phyloP scores from a whole-genome alignment of 2,888 invertebrate genomes.

The Blastobasis adustella region DNA sequence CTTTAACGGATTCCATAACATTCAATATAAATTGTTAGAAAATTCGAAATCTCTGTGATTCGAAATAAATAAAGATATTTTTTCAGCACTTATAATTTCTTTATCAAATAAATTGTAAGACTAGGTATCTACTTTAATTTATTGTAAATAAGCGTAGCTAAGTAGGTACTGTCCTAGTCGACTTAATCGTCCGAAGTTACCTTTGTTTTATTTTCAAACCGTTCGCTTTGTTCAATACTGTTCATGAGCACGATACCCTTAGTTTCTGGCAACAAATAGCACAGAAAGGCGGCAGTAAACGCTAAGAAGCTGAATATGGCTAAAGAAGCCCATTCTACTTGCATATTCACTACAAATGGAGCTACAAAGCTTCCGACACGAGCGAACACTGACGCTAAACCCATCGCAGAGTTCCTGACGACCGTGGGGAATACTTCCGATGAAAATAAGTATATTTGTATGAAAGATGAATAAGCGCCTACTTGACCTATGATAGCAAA shows the following conservation, averaged over 20 bases:
- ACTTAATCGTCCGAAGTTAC: too few relatives aligned
- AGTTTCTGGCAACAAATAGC: conserved; percentile 56
- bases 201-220: conserved; percentile 2
- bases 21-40: conserved; percentile 67
- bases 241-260: conserved; percentile 51
- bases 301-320: conserved; percentile 49
- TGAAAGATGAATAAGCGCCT: conserved; percentile 81
- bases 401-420: conserved; percentile 85
- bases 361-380: conserved; percentile 80
- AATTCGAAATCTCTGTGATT: conserved; percentile 7
- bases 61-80: too few relatives aligned
- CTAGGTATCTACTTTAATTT: too few relatives aligned
- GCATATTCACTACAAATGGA: conserved; percentile 78
- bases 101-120: too few relatives aligned
- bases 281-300: conserved; percentile 44
- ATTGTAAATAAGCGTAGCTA: too few relatives aligned
- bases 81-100: too few relatives aligned
- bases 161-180: too few relatives aligned
- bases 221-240: conserved; percentile 50
- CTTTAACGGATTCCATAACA: conserved; percentile 76
- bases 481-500: conserved; percentile 84
- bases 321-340: conserved; percentile 52
- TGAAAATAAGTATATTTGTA: conserved; percentile 80
- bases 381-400: conserved; percentile 80
- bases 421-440: conserved; percentile 88